Conservation (phyloP, 2,797 vertebrate genomes). For the Cuculus canorus region DNA sequence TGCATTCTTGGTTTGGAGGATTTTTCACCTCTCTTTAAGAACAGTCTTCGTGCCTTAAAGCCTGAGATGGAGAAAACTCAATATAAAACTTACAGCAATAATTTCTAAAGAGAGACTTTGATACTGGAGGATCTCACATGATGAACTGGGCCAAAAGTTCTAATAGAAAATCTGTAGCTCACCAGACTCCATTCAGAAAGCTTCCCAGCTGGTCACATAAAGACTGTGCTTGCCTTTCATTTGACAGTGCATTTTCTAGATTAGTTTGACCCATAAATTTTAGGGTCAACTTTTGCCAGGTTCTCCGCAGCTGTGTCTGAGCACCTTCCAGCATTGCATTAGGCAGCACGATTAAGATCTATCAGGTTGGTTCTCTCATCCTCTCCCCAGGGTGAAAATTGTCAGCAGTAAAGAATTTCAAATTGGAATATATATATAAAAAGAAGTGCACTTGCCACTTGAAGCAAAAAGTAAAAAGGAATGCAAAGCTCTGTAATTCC, state of each 20-base stretch:
- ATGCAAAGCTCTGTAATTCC: not conserved
- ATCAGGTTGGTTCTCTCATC: not conserved
- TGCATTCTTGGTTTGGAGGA: not conserved
- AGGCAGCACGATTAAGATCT: not conserved
- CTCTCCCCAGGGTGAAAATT: not conserved
- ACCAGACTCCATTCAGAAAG: not conserved
- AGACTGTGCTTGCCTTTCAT: not conserved
- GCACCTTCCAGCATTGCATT: not conserved
- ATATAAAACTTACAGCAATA: not conserved
- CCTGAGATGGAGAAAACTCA: not conserved
- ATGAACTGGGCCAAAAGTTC: not conserved
- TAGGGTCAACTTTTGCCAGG: not conserved
- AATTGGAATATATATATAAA: not conserved
- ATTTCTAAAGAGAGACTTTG: not conserved
- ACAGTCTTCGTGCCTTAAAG: not conserved
- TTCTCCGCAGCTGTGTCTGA: not conserved
- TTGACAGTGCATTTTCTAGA: not conserved
- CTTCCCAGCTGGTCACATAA: not conserved
- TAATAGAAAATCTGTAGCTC: not conserved
- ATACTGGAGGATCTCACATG: rapidly evolving
- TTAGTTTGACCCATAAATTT: not conserved
- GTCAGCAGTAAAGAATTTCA: not conserved
- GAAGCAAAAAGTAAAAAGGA: not conserved
- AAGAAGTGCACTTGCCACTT: not conserved
- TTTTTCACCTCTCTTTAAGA: not conserved